phyloP scores from a whole-genome alignment of 2,888 invertebrate species.

The Malacosoma neustria region DNA sequence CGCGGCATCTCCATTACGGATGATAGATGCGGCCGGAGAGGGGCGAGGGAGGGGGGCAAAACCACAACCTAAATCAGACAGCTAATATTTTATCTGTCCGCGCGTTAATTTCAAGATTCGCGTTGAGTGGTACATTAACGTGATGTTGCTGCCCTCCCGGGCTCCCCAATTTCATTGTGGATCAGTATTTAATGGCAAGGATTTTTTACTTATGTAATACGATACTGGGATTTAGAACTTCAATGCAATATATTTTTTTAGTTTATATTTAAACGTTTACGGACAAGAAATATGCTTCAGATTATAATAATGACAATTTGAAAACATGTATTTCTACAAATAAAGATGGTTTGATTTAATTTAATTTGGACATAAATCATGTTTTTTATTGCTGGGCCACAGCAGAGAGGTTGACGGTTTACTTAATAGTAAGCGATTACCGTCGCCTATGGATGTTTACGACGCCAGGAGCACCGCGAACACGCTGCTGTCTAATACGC shows the following conservation, averaged over 20 bases:
- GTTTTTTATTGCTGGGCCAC: too few species aligned
- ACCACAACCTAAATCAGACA: not conserved
- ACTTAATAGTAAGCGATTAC: too few species aligned
- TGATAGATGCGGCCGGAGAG: not conserved
- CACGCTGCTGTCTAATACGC: too few species aligned
- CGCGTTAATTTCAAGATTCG: not conserved
- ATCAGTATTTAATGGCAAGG: not conserved
- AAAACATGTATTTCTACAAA: too few species aligned
- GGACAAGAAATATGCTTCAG: too few species aligned
- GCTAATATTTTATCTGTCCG: conserved; percentile 2
- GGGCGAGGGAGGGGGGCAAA: not conserved
- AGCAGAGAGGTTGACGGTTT: too few species aligned
- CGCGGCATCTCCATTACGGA: not conserved
- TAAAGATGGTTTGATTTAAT: too few species aligned
- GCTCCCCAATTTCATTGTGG: not conserved
- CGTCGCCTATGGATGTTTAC: too few species aligned
- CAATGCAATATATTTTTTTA: not conserved
- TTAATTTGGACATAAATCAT: too few species aligned
- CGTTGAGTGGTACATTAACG: not conserved
- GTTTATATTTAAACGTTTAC: not conserved
- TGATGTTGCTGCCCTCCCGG: not conserved
- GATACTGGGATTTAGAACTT: not conserved
- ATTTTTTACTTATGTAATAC: not conserved
- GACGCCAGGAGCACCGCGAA: too few species aligned
- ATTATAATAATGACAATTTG: too few species aligned